phyloP scores from a whole-genome alignment of 2,888 invertebrate genomes.

The Drosophila peninsularis region DNA sequence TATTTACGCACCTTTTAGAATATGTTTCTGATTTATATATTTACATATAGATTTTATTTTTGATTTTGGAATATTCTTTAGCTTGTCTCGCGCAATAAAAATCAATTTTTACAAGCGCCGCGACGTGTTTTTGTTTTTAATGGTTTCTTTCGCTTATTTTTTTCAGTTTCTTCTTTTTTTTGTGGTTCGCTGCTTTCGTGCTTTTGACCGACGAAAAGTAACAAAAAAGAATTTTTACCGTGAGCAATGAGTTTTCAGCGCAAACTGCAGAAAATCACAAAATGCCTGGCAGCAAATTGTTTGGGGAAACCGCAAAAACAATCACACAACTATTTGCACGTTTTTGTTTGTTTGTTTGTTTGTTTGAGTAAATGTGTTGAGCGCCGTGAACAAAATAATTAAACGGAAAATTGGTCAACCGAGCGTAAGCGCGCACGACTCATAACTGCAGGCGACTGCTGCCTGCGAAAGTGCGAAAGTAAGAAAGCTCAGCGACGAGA shows the following conservation, averaged over 20 bases:
- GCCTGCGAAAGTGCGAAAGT: constrained; percentile 60
- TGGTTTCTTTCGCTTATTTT: constrained; percentile 38
- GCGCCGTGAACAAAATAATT: constrained; percentile 53
- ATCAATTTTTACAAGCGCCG: constrained; percentile 73
- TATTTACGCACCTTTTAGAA: constrained; percentile 47
- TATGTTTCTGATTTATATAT: constrained; percentile 23
- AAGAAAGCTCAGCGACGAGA: constrained; percentile 48
- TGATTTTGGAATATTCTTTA: constrained; percentile 30
- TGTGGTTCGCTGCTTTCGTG: constrained; percentile 17
- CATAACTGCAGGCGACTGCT: constrained; percentile 78
- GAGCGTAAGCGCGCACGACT: constrained; percentile 81
- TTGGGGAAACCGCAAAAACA: constrained; percentile 52
- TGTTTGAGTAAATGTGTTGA: constrained; percentile 45
- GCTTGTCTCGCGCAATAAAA: constrained; percentile 66
- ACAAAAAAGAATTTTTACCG: constrained; percentile 6
- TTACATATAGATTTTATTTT: constrained; percentile 31
- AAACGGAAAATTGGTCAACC: constrained; percentile 69
- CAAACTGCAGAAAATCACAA: constrained; percentile 33
- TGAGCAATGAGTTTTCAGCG: constrained; percentile 16
- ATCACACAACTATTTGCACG: constrained; percentile 63
- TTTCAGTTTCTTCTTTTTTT: constrained; percentile 3
- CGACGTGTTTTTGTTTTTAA: constrained; percentile 57
- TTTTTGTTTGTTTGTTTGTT: constrained; percentile 65
- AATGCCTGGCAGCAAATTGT: constrained; percentile 21
- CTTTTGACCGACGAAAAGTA: constrained; percentile 34